phyloP scores from a whole-genome alignment of 30 jellyfish, hydroid and myxozoan species.

The Mastigias papua region DNA sequence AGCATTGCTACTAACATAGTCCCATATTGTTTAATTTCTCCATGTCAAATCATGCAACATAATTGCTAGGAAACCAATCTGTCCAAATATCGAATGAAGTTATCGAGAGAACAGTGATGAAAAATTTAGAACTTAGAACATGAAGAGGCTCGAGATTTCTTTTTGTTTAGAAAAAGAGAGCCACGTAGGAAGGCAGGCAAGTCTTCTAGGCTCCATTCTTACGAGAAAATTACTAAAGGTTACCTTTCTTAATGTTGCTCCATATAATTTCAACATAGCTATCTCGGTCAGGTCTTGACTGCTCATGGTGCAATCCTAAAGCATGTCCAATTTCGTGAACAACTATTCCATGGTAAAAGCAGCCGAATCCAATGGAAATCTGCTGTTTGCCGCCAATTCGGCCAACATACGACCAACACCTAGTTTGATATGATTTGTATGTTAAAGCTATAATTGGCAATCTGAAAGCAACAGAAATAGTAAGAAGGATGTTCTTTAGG shows the following conservation, averaged over 20 bases:
- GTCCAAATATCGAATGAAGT: no score
- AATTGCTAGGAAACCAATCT: no score
- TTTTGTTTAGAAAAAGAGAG: no score
- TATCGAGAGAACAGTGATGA: no score
- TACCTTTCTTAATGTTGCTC: slow-evolving; percentile 86
- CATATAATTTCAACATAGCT: slow-evolving; percentile 80
- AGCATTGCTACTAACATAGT: no score
- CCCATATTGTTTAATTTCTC: no score
- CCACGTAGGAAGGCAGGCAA: no score
- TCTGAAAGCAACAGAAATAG: not conserved
- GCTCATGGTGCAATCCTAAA: slow-evolving; percentile 89
- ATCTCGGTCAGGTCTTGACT: slow-evolving; percentile 95
- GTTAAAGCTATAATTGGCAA: not conserved
- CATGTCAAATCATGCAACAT: no score
- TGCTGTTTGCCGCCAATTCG: slow-evolving; percentile 85
- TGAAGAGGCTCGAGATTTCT: no score
- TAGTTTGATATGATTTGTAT: not conserved
- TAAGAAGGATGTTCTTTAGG: not conserved
- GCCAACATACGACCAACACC: slow-evolving; percentile 96
- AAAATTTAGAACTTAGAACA: no score
- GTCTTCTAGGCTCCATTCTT: no score
- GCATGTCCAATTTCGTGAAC: slow-evolving; percentile 97
- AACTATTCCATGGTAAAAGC: slow-evolving; percentile 86
- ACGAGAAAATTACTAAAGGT: no score
- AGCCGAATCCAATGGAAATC: slow-evolving; percentile 90